Base-by-base conservation (phyloP, 1,140 invertebrate genomes). In the Drosophila setifemur region DNA sequence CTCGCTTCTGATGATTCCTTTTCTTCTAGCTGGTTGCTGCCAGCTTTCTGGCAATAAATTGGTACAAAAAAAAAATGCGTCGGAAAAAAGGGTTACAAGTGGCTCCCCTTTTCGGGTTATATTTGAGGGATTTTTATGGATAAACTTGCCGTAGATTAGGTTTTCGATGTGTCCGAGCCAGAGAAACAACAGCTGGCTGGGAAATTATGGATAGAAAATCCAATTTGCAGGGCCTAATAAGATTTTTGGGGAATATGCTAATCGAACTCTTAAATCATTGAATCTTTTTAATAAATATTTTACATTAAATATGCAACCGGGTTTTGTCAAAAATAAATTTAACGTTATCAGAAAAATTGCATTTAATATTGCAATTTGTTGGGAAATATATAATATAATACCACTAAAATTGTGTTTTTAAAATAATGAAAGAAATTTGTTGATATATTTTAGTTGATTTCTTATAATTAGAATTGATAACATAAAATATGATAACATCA, bases 41-140 rank as follows among this genome's bases (percentile, higher is more conserved):
- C 61, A 14, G 75, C 55, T 77, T 63, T 73, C 11, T n/a, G 44
- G 68, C 53, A 50, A 85, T 78, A 83, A 85, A 83, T 85, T 83
- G 73, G 49, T 66, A 39, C 37, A 45, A 21, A 43, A 61, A 54
- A 28, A 60, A 57, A 61, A 44, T 4, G 1, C 12, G 0, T n/a
- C 12, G 23, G 9, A 29, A 61, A 47, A 82, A 81, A 68, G 78
- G 78, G 77, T 73, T 81, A 58, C 43, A 50, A 72, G 75, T 67
- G 55, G 73, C 26, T 48, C 33, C 39, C 29, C 42, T 47, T 31
- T 53, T 47, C 37, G 69, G 47, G 68, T 47, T 63, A 31, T 52
- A 39, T 43, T 61, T 47, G 23, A 63, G 57, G 45, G 28, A 37
- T 53, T 63, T 71, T 68, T 68, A 64, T 64, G 60, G 60, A 47